Evolutionary conservation across 2,888 invertebrate genomes (phyloP).

Genomic region (Arctia plantaginis): DNA sequence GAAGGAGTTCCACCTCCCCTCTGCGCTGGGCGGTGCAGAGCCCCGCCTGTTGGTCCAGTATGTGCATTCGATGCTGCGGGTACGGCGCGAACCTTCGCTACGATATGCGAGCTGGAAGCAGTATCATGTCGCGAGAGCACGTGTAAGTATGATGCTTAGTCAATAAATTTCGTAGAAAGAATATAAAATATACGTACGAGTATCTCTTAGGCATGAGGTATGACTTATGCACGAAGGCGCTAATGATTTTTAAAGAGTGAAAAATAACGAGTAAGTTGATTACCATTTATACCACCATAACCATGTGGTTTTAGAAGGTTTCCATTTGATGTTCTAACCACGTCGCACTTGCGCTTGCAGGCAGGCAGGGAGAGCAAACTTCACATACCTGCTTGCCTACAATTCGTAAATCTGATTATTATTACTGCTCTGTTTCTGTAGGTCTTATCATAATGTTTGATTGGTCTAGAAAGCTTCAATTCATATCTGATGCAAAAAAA

Average conservation of each 20-base stretch:
- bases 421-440: not conserved
- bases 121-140: constrained; percentile 86
- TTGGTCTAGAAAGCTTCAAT: not conserved
- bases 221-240: no score
- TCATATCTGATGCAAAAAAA: no score
- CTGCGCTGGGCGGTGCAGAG: constrained; percentile 74
- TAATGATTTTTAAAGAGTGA: no score
- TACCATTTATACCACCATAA: no score
- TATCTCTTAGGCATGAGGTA: no score
- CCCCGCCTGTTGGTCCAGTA: constrained; percentile 83
- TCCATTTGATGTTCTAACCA: no score
- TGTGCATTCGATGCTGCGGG: constrained; percentile 87
- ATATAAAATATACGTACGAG: not conserved
- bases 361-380: no score
- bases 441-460: not conserved
- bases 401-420: not conserved
- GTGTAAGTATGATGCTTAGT: constrained; percentile 73
- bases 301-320: no score
- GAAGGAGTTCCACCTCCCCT: constrained; percentile 80
- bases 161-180: constrained; percentile 44
- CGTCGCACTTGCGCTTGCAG: no score
- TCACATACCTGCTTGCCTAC: no score
- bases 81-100: constrained; percentile 85
- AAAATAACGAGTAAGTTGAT: no score
- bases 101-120: constrained; percentile 85